Percentiles rank a stretch among this genome's conserved stretches.
These are phyloP conservation scores for Mantis religiosa DNA, from an alignment of 2,888 invertebrate genomes.

Conservation along the genomic window DNA sequence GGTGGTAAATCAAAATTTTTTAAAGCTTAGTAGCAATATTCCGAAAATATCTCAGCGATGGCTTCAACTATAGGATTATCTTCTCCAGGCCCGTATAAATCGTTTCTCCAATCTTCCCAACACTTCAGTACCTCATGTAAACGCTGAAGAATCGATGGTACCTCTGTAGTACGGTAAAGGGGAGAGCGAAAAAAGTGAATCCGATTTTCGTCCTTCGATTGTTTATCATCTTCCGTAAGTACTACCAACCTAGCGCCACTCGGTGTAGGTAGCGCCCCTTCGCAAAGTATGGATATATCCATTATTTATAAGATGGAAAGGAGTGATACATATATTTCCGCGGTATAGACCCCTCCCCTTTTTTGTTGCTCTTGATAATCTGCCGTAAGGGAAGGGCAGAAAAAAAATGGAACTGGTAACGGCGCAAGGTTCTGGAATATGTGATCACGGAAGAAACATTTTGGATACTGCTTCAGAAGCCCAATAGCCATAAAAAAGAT, in stretches of 20 bases:
- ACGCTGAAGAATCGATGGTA: not conserved
- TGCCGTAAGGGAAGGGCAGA: not conserved
- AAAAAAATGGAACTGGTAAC: not conserved
- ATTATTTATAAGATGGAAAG: slow-evolving; percentile 22
- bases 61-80: too few relatives aligned
- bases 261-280: not conserved
- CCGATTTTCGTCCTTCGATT: not conserved
- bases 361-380: not conserved
- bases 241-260: not conserved
- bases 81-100: not conserved
- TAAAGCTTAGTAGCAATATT: too few relatives aligned
- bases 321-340: slow-evolving; percentile 21
- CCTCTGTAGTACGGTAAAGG: not conserved
- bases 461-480: too few relatives aligned
- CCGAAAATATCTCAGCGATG: too few relatives aligned
- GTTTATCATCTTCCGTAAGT: not conserved
- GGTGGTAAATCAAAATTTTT: too few relatives aligned
- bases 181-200: not conserved
- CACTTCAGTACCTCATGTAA: not conserved
- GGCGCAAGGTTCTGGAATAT: too few relatives aligned
- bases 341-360: not conserved
- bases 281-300: slow-evolving; percentile 1
- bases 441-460: too few relatives aligned
- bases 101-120: not conserved
- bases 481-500: too few relatives aligned